These are phyloP conservation scores for Martes martes DNA, from an alignment of 2,113 vertebrate genomes.

Conservation along the genomic window DNA sequence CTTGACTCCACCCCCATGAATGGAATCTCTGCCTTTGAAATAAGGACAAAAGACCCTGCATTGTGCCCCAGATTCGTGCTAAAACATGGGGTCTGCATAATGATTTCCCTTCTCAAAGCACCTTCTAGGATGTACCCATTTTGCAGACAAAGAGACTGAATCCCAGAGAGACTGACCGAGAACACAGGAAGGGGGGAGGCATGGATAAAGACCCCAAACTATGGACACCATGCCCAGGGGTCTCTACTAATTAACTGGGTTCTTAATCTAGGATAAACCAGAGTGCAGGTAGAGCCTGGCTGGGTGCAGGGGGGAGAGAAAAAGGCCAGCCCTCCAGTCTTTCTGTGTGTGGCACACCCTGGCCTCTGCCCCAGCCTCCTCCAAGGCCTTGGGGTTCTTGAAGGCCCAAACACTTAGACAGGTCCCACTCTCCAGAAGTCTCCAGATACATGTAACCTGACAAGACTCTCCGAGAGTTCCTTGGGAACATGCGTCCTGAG, in stretches of 20 bases:
- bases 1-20: no score
- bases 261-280: no score
- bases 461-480: no score
- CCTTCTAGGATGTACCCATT: not conserved
- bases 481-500: not conserved
- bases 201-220: no score
- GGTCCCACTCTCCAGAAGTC: not conserved
- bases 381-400: not conserved
- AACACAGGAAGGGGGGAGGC: not conserved
- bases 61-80: fast-evolving
- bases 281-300: not conserved
- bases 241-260: fast-evolving
- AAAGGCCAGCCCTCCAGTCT: not conserved
- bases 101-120: not conserved
- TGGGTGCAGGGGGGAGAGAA: not conserved
- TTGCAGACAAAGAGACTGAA: not conserved
- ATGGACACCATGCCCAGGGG: not conserved
- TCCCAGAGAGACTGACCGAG: not conserved
- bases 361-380: not conserved
- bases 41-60: not conserved
- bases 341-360: not conserved
- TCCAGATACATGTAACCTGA: fast-evolving
- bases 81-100: fast-evolving
- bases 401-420: no score
- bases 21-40: not conserved